These are phyloP conservation scores for Amphipoea lucens DNA, from an alignment of 2,888 invertebrate species.

Conservation along the genomic window DNA sequence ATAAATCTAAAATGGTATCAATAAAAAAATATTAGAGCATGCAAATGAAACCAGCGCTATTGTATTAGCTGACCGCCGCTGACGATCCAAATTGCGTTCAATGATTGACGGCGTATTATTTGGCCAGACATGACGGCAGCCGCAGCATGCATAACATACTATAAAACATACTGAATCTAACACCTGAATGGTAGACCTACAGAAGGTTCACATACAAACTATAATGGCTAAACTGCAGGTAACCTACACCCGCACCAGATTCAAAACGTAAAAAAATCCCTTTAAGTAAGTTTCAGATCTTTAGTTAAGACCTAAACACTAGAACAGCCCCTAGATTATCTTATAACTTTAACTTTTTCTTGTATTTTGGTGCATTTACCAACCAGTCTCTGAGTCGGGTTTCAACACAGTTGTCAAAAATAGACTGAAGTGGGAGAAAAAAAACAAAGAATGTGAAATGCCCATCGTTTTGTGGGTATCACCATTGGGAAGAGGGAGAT, in stretches of 20 bases:
- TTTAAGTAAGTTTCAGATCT: slow-evolving; percentile 11
- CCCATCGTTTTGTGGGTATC: too few species aligned
- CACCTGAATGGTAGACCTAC: not conserved
- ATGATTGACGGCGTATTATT: slow-evolving; percentile 59
- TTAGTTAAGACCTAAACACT: slow-evolving; percentile 33
- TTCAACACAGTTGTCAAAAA: not conserved
- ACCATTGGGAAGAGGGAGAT: not conserved
- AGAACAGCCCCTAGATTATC: not conserved
- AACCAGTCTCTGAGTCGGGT: too few species aligned
- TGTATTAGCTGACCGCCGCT: slow-evolving; percentile 12
- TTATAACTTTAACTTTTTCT: not conserved
- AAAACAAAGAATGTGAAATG: not conserved
- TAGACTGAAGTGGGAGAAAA: not conserved
- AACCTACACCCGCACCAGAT: not conserved
- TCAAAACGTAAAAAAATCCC: slow-evolving; percentile 4
- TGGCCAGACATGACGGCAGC: slow-evolving; percentile 17
- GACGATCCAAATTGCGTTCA: slow-evolving; percentile 32
- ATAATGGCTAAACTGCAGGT: too few species aligned
- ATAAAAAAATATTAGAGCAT: slow-evolving; percentile 15
- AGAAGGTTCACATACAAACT: slow-evolving; percentile 21
- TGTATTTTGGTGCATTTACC: not conserved
- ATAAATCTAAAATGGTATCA: slow-evolving; percentile 1
- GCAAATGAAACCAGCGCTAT: slow-evolving; percentile 17
- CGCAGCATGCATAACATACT: slow-evolving; percentile 1
- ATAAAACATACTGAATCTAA: slow-evolving; percentile 5